These are phyloP conservation scores for Pteronotus mesoamericanus DNA, from an alignment of 2,797 vertebrate species.

Conservation along the genomic window DNA sequence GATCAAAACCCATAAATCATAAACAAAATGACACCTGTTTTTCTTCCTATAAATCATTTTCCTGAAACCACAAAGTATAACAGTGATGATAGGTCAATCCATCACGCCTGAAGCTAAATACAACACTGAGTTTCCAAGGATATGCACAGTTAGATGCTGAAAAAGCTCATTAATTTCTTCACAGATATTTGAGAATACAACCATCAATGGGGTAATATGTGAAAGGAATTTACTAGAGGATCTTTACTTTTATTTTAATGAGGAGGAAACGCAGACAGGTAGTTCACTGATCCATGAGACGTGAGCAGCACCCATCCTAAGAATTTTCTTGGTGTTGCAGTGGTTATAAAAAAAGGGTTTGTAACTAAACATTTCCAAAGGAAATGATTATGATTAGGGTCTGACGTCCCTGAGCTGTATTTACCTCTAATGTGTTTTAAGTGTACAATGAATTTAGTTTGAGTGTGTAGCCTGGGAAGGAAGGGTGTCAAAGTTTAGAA, in stretches of 20 bases:
- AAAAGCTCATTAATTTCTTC: conserved; percentile 63
- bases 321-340: background rate
- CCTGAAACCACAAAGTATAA: conserved; percentile 26
- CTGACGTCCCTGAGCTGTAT: background rate
- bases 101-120: conserved; percentile 52
- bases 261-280: background rate
- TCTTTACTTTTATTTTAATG: conserved; percentile 57
- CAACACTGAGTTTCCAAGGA: conserved; percentile 57
- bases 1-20: conserved; percentile 64
- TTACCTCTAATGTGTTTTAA: background rate
- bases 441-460: background rate
- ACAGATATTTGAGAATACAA: conserved; percentile 49
- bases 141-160: conserved; percentile 9
- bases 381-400: background rate
- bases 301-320: background rate
- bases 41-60: conserved; percentile 65
- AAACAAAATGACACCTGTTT: conserved; percentile 56
- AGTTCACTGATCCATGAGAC: background rate
- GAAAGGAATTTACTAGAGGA: conserved; percentile 40
- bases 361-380: background rate
- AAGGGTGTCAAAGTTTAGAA: background rate
- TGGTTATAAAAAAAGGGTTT: background rate
- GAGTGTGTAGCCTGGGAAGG: background rate
- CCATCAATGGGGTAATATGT: conserved; percentile 2
- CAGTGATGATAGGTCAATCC: conserved; percentile 39